Conservation (phyloP, 2,888 invertebrate genomes). For the Polyommatus icarus region DNA sequence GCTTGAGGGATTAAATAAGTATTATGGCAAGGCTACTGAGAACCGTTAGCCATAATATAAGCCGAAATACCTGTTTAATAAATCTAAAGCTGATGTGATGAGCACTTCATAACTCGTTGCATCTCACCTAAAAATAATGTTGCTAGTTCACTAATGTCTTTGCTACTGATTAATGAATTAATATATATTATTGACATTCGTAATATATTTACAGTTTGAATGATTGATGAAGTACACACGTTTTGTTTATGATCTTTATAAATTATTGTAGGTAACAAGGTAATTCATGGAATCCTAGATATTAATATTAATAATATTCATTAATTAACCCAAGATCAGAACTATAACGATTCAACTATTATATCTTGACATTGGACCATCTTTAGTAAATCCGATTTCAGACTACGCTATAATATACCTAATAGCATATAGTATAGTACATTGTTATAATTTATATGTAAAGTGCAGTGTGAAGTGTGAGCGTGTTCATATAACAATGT, state of each 20-base stretch:
- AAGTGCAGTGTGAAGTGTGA: too few relatives aligned
- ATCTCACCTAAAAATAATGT: constrained; percentile 7
- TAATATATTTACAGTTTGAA: background rate
- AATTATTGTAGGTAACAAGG: background rate
- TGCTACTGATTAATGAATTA: constrained; percentile 16
- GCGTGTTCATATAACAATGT: too few relatives aligned
- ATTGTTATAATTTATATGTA: too few relatives aligned
- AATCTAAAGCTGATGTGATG: background rate
- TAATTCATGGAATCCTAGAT: background rate
- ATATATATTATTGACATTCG: background rate
- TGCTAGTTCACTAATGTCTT: background rate
- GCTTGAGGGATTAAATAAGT: too few relatives aligned
- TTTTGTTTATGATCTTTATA: background rate
- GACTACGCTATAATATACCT: too few relatives aligned
- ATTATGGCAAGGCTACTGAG: too few relatives aligned
- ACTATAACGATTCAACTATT: background rate
- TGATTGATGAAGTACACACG: background rate
- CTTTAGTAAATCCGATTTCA: too few relatives aligned
- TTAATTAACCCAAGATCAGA: background rate
- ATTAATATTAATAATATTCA: background rate
- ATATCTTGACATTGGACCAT: too few relatives aligned
- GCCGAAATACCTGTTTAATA: background rate
- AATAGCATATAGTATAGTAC: too few relatives aligned
- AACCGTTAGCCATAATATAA: background rate
- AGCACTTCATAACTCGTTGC: constrained; percentile 13